phyloP scores from a whole-genome alignment of 2,888 invertebrate genomes.

The Cerceris rybyensis region DNA sequence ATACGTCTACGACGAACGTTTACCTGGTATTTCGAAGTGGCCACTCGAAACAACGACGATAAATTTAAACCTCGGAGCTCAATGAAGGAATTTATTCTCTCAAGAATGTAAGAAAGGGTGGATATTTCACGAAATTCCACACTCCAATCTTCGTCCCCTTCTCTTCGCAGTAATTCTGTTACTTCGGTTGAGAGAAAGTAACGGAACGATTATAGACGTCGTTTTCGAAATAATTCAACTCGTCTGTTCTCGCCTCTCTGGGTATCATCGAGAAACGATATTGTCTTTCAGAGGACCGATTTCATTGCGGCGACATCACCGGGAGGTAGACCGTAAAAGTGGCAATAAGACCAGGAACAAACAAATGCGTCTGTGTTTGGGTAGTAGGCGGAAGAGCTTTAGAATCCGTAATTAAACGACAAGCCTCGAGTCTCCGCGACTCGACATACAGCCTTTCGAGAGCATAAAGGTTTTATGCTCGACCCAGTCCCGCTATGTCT shows the following conservation, averaged over 20 bases:
- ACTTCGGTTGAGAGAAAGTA: conserved; percentile 10
- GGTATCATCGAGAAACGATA: conserved; percentile 34
- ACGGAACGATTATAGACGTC: conserved; percentile 8
- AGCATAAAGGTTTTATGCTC: conserved; percentile 70
- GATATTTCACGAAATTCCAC: not conserved
- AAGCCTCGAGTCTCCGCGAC: conserved; percentile 56
- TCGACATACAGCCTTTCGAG: conserved; percentile 54
- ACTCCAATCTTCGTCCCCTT: not conserved
- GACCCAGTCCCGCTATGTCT: conserved; percentile 30
- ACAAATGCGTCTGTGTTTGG: conserved; percentile 56
- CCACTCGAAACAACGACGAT: conserved; percentile 20
- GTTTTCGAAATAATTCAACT: conserved; percentile 32
- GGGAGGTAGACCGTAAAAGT: conserved; percentile 67
- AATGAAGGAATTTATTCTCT: not conserved
- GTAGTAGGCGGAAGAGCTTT: conserved; percentile 57
- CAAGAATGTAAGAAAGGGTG: not conserved
- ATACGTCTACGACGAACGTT: conserved; percentile 24
- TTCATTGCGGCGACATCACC: conserved; percentile 41
- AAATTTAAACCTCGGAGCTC: conserved; percentile 18
- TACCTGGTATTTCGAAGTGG: conserved; percentile 10
- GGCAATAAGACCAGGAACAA: conserved; percentile 67
- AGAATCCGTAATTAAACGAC: conserved; percentile 74
- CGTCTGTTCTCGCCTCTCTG: conserved; percentile 6
- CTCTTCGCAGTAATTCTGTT: not conserved
- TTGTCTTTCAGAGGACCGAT: conserved; percentile 38